phyloP scores from a whole-genome alignment of 2,113 vertebrate genomes.

The Aspidoscelis tigris region DNA sequence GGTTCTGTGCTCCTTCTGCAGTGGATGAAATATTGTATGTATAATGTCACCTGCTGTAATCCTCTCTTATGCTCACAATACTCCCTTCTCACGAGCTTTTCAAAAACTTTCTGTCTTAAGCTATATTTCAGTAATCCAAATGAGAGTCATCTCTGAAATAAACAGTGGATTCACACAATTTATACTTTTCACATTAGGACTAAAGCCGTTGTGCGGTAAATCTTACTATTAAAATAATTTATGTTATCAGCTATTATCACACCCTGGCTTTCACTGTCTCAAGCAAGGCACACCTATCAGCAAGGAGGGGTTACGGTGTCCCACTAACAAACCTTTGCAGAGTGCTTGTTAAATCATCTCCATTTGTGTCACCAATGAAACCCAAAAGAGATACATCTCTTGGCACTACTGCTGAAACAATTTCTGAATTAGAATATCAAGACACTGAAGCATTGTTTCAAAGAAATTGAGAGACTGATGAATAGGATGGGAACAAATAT shows the following conservation, averaged over 20 bases:
- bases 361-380: too few relatives aligned
- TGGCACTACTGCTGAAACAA: too few relatives aligned
- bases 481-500: too few relatives aligned
- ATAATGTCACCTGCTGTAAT: neutral
- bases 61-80: neutral
- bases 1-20: neutral
- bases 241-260: slow-evolving; percentile 13
- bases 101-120: slow-evolving; percentile 3
- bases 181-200: neutral
- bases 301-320: neutral
- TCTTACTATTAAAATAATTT: slow-evolving; percentile 22
- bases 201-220: neutral
- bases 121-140: slow-evolving; percentile 13
- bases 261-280: neutral
- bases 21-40: too few relatives aligned
- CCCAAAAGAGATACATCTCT: too few relatives aligned
- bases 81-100: neutral
- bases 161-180: slow-evolving; percentile 10
- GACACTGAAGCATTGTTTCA: too few relatives aligned
- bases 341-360: neutral
- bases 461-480: too few relatives aligned
- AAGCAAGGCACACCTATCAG: neutral
- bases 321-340: neutral
- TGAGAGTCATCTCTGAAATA: neutral
- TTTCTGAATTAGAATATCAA: too few relatives aligned